phyloP scores from a whole-genome alignment of 1,140 invertebrate genomes.

The Melanaphis sacchari region DNA sequence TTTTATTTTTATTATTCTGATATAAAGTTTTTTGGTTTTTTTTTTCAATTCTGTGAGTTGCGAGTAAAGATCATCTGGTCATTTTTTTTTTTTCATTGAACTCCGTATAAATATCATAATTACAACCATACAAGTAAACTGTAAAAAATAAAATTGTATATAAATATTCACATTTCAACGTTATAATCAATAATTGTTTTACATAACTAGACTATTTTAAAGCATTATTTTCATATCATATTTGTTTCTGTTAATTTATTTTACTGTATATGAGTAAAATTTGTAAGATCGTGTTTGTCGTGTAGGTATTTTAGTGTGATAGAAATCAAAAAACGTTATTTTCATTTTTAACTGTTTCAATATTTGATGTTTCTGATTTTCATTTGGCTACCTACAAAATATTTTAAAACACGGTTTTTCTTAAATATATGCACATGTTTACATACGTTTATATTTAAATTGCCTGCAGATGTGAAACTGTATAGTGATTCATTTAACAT shows the following conservation, averaged over 20 bases:
- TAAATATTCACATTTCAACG: background rate
- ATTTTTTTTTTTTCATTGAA: background rate
- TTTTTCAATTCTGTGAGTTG: background rate
- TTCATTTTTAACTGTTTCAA: background rate
- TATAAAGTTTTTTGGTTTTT: background rate
- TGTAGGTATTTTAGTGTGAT: background rate
- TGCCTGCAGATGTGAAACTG: background rate
- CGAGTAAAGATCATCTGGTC: background rate
- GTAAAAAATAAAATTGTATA: too few relatives aligned
- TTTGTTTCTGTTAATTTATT: background rate
- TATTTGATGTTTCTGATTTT: background rate
- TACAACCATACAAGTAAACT: background rate
- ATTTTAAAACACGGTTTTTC: background rate
- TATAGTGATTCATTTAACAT: background rate
- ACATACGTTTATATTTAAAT: background rate
- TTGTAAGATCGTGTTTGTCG: rapidly evolving
- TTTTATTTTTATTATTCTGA: background rate
- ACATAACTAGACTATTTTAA: background rate
- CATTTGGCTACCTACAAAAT: background rate
- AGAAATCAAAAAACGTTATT: background rate
- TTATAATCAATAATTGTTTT: background rate
- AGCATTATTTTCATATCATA: background rate
- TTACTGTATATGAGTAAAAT: background rate
- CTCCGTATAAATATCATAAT: background rate
- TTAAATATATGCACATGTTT: background rate